A percentile compares a stretch with the other conserved stretches of the same genome.
These are phyloP conservation scores for Tiaroga cobitis DNA, from an alignment of 2,797 vertebrate species.

Conservation along the genomic window DNA sequence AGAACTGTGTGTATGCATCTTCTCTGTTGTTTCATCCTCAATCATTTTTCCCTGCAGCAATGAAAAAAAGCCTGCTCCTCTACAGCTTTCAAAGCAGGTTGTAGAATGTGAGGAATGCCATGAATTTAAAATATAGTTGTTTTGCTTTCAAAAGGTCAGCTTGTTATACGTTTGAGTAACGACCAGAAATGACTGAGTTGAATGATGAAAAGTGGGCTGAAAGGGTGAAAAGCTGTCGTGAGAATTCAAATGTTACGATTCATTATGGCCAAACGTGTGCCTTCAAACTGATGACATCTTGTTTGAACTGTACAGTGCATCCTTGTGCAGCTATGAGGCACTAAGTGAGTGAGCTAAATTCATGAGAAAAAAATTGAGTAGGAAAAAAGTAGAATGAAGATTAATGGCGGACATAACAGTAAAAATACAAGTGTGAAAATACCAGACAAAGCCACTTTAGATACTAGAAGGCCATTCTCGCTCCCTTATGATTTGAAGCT, in stretches of 20 bases:
- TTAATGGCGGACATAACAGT: not conserved
- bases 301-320: not conserved
- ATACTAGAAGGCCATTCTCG: constrained; percentile 19
- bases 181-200: constrained; percentile 3
- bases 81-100: not conserved
- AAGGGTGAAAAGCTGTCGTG: not conserved
- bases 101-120: constrained; percentile 28
- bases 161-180: constrained; percentile 38
- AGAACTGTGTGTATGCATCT: not conserved
- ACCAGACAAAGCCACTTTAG: not conserved
- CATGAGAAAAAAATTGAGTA: not conserved
- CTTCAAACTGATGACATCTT: not conserved
- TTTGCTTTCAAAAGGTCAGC: constrained; percentile 46
- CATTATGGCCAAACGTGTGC: constrained; percentile 3
- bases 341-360: not conserved
- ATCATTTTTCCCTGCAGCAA: not conserved
- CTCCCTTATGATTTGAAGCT: constrained; percentile 14
- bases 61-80: not conserved
- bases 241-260: constrained; percentile 22
- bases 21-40: not conserved
- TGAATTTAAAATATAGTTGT: constrained; percentile 43
- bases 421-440: constrained; percentile 5
- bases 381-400: not conserved
- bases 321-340: not conserved
- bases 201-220: constrained; percentile 19